Percentiles rank a stretch among this genome's conserved stretches.
These are phyloP conservation scores for Cacoxenus indagator DNA, from an alignment of 2,888 invertebrate species.

Conservation along the genomic window DNA sequence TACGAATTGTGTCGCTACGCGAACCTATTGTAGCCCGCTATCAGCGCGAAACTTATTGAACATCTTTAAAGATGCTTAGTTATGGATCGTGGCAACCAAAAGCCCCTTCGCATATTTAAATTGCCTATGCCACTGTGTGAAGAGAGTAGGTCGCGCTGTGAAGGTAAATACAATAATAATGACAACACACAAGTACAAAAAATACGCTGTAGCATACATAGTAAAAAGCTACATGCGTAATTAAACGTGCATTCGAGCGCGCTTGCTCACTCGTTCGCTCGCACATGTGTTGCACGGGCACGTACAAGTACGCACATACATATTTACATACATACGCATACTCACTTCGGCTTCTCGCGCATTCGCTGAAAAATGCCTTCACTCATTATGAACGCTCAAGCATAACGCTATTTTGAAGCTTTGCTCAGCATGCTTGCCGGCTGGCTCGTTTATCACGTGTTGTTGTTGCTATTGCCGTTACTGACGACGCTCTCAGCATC, in stretches of 20 bases:
- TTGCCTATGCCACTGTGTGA: neutral
- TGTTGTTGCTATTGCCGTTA: constrained; percentile 25
- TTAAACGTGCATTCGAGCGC: neutral
- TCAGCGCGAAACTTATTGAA: too few relatives aligned
- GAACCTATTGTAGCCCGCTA: too few relatives aligned
- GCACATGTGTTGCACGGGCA: too few relatives aligned
- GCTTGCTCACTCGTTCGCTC: neutral
- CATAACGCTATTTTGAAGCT: neutral
- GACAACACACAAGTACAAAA: neutral
- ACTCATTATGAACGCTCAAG: neutral
- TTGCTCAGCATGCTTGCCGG: neutral
- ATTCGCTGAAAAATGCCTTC: neutral
- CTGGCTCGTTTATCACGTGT: constrained; percentile 1
- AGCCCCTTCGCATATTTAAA: neutral
- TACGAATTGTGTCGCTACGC: too few relatives aligned
- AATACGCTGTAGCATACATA: neutral
- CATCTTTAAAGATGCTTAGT: too few relatives aligned
- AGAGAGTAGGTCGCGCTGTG: neutral
- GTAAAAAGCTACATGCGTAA: constrained; percentile 14
- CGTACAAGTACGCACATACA: too few relatives aligned
- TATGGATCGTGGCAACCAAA: neutral
- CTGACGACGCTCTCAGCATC: constrained; percentile 25
- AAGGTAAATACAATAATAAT: neutral
- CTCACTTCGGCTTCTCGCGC: too few relatives aligned
- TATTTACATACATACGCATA: too few relatives aligned